Evolutionary conservation across 2,888 invertebrate genomes (phyloP).

Genomic region (Mimas tiliae): DNA sequence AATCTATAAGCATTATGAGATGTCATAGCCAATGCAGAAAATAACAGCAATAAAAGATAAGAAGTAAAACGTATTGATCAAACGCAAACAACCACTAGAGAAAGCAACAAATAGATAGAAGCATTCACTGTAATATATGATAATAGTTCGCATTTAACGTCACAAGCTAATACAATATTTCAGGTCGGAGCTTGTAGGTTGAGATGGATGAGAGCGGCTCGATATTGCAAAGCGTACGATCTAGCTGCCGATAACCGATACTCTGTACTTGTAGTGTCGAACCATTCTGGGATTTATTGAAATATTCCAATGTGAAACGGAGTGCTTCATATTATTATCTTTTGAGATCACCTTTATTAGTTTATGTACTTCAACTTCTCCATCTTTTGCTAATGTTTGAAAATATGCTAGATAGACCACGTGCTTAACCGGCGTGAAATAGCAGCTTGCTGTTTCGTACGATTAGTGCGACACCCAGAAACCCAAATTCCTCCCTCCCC

Average conservation of each 20-base stretch:
- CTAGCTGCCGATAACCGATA: constrained; percentile 4
- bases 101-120: background rate
- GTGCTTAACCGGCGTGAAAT: no score
- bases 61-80: background rate
- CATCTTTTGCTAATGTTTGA: no score
- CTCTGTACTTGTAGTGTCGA: background rate
- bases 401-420: no score
- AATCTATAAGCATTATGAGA: no score
- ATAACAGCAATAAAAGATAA: background rate
- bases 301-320: no score
- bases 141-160: constrained; percentile 10
- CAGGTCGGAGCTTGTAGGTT: constrained; percentile 13
- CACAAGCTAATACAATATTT: constrained; percentile 26
- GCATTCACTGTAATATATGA: background rate
- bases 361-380: no score
- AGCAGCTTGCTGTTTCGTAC: no score
- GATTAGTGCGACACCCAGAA: no score
- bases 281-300: background rate
- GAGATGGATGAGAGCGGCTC: constrained; percentile 7
- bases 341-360: no score
- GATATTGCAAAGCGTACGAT: constrained; percentile 7
- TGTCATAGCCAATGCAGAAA: no score
- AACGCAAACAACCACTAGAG: background rate
- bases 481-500: no score
- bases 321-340: no score